Evolutionary conservation across 2,113 vertebrate genomes (phyloP).

Genomic region (Zapornia atra): DNA sequence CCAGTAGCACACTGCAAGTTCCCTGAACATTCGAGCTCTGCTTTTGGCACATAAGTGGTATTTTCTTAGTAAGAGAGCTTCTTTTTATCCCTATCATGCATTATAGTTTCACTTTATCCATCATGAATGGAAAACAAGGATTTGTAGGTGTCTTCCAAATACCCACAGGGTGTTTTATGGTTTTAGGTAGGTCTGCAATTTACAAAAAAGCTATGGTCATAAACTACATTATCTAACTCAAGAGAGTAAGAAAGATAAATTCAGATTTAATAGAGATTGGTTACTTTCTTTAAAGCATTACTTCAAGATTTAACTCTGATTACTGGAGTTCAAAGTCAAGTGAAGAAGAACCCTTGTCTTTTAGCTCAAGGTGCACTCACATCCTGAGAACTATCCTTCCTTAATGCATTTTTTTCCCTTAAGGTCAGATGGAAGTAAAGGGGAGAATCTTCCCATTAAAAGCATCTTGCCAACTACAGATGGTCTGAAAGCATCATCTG

Average conservation of each 20-base stretch:
- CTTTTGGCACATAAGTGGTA: not conserved
- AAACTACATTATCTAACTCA: not conserved
- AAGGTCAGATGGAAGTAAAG: slow-evolving; percentile 47
- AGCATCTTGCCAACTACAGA: slow-evolving; percentile 33
- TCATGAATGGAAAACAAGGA: not conserved
- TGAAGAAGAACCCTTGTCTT: not conserved
- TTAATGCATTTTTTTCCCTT: slow-evolving; percentile 58
- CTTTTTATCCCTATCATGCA: not conserved
- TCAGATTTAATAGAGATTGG: not conserved
- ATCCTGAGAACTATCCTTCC: not conserved
- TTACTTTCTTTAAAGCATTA: not conserved
- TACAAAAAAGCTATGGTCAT: not conserved
- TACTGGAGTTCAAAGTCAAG: not conserved
- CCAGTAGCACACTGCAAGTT: not conserved
- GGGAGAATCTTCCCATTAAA: slow-evolving; percentile 1
- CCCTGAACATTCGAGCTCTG: not conserved
- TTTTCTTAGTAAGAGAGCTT: not conserved
- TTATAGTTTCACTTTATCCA: not conserved
- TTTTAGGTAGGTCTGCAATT: not conserved
- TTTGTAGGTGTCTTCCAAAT: not conserved
- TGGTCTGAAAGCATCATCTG: slow-evolving; percentile 20
- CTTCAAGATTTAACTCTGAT: not conserved
- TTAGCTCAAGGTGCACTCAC: not conserved
- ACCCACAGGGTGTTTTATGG: not conserved
- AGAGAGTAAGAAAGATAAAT: not conserved